These are phyloP conservation scores for Pelosia muscerda DNA, from an alignment of 2,888 invertebrate genomes.

Conservation along the genomic window DNA sequence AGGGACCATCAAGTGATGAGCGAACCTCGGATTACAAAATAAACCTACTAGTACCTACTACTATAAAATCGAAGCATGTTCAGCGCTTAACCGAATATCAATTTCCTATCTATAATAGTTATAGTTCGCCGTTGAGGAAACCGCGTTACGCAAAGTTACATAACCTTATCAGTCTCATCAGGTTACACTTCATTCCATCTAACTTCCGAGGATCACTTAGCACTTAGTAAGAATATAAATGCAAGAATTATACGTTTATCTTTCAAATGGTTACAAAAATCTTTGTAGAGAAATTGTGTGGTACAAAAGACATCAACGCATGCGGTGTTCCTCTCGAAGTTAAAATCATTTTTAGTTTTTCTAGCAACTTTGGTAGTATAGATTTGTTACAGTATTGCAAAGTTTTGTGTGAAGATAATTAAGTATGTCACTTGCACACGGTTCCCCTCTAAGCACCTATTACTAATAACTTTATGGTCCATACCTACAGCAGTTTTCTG, in stretches of 20 bases:
- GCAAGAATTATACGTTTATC: slow-evolving; percentile 4
- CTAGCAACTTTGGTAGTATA: not conserved
- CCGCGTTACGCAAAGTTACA: slow-evolving; percentile 61
- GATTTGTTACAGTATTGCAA: not conserved
- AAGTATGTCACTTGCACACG: too few species aligned
- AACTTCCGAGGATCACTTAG: slow-evolving; percentile 34
- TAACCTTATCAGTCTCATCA: slow-evolving; percentile 49
- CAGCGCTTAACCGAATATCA: slow-evolving; percentile 13
- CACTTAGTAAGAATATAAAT: slow-evolving; percentile 7
- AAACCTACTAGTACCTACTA: too few species aligned
- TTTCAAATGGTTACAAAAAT: too few species aligned
- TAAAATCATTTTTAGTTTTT: not conserved
- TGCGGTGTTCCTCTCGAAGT: not conserved
- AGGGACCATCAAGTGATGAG: too few species aligned
- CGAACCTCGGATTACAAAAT: too few species aligned
- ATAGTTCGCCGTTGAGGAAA: slow-evolving; percentile 57
- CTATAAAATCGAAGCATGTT: slow-evolving; percentile 19
- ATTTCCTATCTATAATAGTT: slow-evolving; percentile 55
- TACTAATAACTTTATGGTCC: too few species aligned
- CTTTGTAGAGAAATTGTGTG: not conserved
- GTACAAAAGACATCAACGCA: slow-evolving; percentile 29
- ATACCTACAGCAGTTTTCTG: too few species aligned
- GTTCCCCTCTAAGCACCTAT: too few species aligned
- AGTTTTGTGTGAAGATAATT: too few species aligned
- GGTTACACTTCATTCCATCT: slow-evolving; percentile 22